phyloP scores from a whole-genome alignment of 2,888 invertebrate species.

The Biston betularia region DNA sequence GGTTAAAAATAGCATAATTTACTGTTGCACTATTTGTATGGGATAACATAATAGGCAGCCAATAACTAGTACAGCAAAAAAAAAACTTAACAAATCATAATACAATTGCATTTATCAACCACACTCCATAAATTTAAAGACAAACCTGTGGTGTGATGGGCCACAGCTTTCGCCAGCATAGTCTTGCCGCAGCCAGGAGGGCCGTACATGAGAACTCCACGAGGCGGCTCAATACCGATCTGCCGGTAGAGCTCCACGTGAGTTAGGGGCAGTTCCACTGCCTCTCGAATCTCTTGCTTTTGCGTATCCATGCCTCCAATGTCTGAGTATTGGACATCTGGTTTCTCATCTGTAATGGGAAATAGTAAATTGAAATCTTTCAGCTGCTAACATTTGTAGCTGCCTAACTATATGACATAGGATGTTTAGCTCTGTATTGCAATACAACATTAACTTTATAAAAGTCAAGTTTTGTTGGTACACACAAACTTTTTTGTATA shows the following conservation, averaged over 20 bases:
- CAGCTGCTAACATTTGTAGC: neutral
- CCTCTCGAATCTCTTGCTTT: conserved; percentile 99
- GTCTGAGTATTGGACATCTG: conserved; percentile 98
- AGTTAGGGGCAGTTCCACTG: conserved; percentile 98
- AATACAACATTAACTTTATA: too few species aligned
- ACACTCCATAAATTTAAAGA: neutral
- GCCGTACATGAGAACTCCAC: conserved; percentile 99
- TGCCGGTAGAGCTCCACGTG: conserved; percentile 99
- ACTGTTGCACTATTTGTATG: too few species aligned
- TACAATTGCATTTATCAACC: neutral
- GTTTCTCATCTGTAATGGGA: conserved; percentile 93
- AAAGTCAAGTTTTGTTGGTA: too few species aligned
- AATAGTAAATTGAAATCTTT: too few species aligned
- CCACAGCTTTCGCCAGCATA: conserved; percentile 99
- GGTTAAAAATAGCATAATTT: too few species aligned
- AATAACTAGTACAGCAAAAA: too few species aligned
- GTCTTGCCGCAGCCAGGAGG: conserved; percentile 99
- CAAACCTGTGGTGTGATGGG: conserved; percentile 97
- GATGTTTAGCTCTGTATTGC: too few species aligned
- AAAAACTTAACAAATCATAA: too few species aligned
- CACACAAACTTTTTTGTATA: too few species aligned
- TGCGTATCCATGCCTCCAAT: conserved; percentile 99
- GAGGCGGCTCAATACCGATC: conserved; percentile 99
- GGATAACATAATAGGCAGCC: too few species aligned
- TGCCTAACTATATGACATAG: too few species aligned